Base-by-base conservation (phyloP, 2,888 invertebrate genomes). In the Amaurobius ferox region DNA sequence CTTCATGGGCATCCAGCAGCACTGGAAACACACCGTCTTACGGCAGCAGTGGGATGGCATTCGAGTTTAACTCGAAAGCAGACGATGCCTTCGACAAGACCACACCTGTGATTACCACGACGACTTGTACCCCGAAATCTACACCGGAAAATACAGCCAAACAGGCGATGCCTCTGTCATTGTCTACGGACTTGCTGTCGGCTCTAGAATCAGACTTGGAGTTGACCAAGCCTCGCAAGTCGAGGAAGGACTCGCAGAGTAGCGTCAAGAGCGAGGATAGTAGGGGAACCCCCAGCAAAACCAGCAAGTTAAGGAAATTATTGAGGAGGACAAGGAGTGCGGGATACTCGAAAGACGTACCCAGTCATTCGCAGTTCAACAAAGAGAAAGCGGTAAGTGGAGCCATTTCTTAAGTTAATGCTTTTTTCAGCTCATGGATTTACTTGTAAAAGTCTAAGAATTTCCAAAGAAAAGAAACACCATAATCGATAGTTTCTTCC, bases 301-400 rank as follows among this genome's bases (percentile, higher is more conserved):
- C 87, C 11, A 78, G 86, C n/a, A 86, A 85, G 23, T 44, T 88
- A 28, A 87, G 87, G 26, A 87, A 88, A 61, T 67, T 89, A 61
- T 48, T 89, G 32, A 62, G 89, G 61, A 72, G 89, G 35, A 89
- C 89, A 0, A 89, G 89, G 44, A 87, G 87, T 62, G 91, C 91
- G 3, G 91, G 92, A 26, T 91, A 91, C 88, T 90, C 90, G 28
- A 91, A 91, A 80, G 91, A 91, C 78, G 90, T 91, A 1, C 91
- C 91, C 2, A 90, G 90, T 0, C 90, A 91, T 89, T 91, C 91
- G 11, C 90, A 91, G 35, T 91, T 91, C 85, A 85, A 91, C 28
- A 88, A 87, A 62, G 89, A 90, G 30, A 88, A 89, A 39, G 68
- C 79, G 70, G 89, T 88, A 77, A 87, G 88, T 80, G 0, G n/a